These are phyloP conservation scores for Sinocyclocheilus rhinocerous DNA, from an alignment of 2,113 vertebrate species.

Conservation along the genomic window DNA sequence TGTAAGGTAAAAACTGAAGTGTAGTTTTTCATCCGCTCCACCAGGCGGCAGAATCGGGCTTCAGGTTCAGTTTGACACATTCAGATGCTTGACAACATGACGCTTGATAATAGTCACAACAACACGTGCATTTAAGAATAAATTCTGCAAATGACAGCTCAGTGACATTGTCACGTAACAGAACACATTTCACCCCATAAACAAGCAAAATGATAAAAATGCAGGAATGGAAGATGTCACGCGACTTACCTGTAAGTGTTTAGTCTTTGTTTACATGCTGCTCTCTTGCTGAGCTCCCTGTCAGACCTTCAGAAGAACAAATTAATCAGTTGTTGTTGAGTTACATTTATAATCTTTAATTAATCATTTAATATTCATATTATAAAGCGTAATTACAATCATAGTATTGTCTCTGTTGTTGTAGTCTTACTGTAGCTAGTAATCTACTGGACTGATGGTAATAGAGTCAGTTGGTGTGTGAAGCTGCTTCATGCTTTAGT, in stretches of 20 bases:
- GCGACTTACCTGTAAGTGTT: constrained; percentile 7
- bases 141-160: background rate
- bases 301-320: too few relatives aligned
- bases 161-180: background rate
- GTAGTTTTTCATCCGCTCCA: too few relatives aligned
- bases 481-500: too few relatives aligned
- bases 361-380: too few relatives aligned
- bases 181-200: background rate
- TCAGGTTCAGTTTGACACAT: background rate
- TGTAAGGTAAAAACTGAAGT: too few relatives aligned
- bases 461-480: background rate
- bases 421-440: background rate
- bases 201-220: background rate
- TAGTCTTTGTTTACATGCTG: background rate
- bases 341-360: too few relatives aligned
- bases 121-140: background rate
- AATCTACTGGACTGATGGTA: background rate
- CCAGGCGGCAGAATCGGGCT: background rate
- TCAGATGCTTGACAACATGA: background rate
- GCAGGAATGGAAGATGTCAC: constrained; percentile 2
- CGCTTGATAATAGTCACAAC: too few relatives aligned
- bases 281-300: background rate
- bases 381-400: too few relatives aligned
- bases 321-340: too few relatives aligned
- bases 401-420: background rate